Base-by-base conservation (phyloP, 2,888 invertebrate genomes). In the Melolontha melolontha region DNA sequence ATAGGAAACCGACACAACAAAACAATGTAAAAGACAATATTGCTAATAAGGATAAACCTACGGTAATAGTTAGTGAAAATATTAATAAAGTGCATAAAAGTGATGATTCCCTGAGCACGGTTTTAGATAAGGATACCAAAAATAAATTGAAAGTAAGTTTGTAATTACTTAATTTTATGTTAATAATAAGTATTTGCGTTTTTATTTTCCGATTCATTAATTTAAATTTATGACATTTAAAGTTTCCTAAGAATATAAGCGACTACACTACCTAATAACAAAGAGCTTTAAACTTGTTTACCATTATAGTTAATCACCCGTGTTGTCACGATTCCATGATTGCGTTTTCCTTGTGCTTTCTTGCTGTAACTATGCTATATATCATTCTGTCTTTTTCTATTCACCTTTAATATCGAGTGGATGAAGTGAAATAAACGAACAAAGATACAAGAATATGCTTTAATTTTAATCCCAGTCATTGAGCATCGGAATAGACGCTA, bases 1-100 rank as follows among this genome's bases (percentile, higher is more conserved):
- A 83, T 72, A 80, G 78, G 72, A 82, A 81, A 72, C 82, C 82
- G 11, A 22, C 50, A 11, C 57, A 39, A 39, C 41, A 62, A 34
- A 44, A 62, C 6, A 62, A 34, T 34, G n/a, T 17, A 29, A 11
- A n/a, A 22, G 17, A 29, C 12, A 12, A 42, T n/a, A 27, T 22
- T 16, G 51, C 16, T 10, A 41, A 34, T n/a, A 65, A 64, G 42
- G 42, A 64, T 27, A 54, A 27, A 22, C 27, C 17, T 34, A 12
- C 16, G 29, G 14, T 14, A 22, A 22, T 47, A 42, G 47, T 62
- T 47, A 17, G 22, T 34, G 65, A 54, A 10, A 29, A 44, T 7
- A 44, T 12, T 5, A 27, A 52, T 65, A 29, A 49, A 59, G 67
- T 69, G 72, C 22, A 17, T 29, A 68, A 67, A 47, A 65, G 68